Base-by-base conservation (phyloP, 2,797 vertebrate genomes). In the Cheirogaleus major region DNA sequence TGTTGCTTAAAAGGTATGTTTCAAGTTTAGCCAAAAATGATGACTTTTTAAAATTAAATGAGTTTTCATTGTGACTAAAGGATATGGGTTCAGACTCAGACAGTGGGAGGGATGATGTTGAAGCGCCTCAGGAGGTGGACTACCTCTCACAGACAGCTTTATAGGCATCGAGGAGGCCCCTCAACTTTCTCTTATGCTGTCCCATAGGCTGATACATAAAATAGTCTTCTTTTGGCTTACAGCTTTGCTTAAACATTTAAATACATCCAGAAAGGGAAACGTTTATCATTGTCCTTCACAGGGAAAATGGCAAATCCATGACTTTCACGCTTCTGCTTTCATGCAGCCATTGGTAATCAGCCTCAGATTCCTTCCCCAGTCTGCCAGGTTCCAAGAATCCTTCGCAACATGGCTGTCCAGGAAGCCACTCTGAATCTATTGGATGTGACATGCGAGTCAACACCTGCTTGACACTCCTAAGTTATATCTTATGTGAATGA, bases 1-100 rank as follows among this genome's bases (percentile, higher is more conserved):
- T 79, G 7, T 93, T 83, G 67, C 43, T 79, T 79, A 35, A 88
- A 82, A 78, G 50, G 30, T 43, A 94, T 23, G 18, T 93, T 92
- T 93, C 41, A 93, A 57, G 20, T 84, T 81, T 89, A 78, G 59
- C 41, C 32, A 83, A 70, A 85, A 94, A 84, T 48, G 11, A 81
- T 84, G 30, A 43, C 59, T 45, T 81, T 88, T 84, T 87, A 6
- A 55, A 67, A 18, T 92, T 72, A 88, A 52, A 38, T 55, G 38
- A 69, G 5, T 70, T 89, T 80, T 59, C 43, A 23, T 15, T 85
- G 20, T 82, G 55, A 93, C 11, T 78, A 18, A 84, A 82, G 6
- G 35, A 18, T 61, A 4, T 12, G 61, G 11, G 48, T 35, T 67
- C 80, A 10, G 48, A 38, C 52, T 45, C n/a, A 1, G 13, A 30